A percentile compares a stretch with the other conserved stretches of the same genome.
Conservation (phyloP, 2,888 invertebrate genomes). For the Melikaiella ostensackeni region DNA sequence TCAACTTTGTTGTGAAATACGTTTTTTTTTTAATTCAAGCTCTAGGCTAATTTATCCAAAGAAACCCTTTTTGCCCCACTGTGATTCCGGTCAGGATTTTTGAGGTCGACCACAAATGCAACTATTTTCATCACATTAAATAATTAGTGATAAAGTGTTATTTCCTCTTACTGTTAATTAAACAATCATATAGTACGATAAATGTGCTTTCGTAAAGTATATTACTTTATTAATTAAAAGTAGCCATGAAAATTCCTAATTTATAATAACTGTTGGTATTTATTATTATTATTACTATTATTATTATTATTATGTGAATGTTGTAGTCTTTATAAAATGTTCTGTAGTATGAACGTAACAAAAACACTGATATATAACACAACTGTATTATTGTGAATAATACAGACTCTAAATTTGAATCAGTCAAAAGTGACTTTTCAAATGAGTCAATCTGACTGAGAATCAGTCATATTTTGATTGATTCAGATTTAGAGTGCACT, state of each 20-base stretch:
- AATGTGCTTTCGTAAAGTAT: conserved; percentile 29
- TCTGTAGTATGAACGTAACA: conserved; percentile 29
- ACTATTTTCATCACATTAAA: neutral
- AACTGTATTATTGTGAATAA: conserved; percentile 18
- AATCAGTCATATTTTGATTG: no score
- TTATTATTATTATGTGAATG: conserved; percentile 25
- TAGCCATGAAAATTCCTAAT: conserved; percentile 6
- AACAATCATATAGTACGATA: conserved; percentile 25
- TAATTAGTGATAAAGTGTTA: neutral
- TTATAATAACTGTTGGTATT: conserved; percentile 27
- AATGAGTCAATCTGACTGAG: no score
- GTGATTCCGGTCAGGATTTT: conserved; percentile 8
- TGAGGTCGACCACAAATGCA: neutral
- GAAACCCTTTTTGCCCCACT: no score
- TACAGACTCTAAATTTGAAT: conserved; percentile 23
- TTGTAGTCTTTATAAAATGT: conserved; percentile 24
- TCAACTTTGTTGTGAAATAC: no score
- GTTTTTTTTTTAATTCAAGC: no score
- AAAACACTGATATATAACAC: conserved; percentile 17
- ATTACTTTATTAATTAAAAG: neutral
- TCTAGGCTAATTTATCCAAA: no score
- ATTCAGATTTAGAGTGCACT: no score
- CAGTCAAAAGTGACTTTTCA: no score
- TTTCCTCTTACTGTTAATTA: neutral
- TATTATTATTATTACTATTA: neutral